Evolutionary conservation across 2,113 vertebrate genomes (phyloP), one percentile per base, ranked within the genome.

Genomic region (Eclectus roratus): DNA sequence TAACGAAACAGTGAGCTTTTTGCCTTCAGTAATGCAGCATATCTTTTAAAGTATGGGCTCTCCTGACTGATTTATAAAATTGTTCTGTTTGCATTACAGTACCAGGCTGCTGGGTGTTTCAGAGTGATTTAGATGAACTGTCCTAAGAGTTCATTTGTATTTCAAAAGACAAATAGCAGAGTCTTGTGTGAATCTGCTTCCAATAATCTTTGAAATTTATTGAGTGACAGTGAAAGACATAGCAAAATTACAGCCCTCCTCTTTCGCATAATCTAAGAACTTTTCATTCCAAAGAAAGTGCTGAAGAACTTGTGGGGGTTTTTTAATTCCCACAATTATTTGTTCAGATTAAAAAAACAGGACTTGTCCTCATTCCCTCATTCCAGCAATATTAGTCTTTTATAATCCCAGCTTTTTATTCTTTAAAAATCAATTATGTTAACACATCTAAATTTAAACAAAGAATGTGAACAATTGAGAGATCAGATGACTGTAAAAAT

Each of bases 51-150:
- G 73, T 97, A 97, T 85, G 79, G 56, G 41, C 43, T 84, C 35
- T 76, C 55, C 74, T 89, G 80, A 65, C 85, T 96, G 87, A 97
- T 95, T 96, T 97, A 97, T 94, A 96, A 95, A 97, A 97, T 90
- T 64, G 65, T 56, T 96, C 83, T 96, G 82, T 95, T 96, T 96
- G 66, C 63, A 81, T 91, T 96, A 94, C 61, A 82, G n/a, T 79
- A 91, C 83, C 71, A 94, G 87, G 49, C 25, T 96, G 63, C 79
- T 94, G 65, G 39, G 56, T 91, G 55, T 81, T 95, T 97, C 84
- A 82, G 93, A 97, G 76, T 97, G 93, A 98, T 98, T 96, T 97
- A 97, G 86, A 96, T 63, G 53, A 94, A 96, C 85, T 95, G 72
- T 96, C 93, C 95, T 91, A 95, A 93, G 49, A 95, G 89, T 97